Conservation (phyloP, 1,140 invertebrate genomes). For the Mamestra configurata region DNA sequence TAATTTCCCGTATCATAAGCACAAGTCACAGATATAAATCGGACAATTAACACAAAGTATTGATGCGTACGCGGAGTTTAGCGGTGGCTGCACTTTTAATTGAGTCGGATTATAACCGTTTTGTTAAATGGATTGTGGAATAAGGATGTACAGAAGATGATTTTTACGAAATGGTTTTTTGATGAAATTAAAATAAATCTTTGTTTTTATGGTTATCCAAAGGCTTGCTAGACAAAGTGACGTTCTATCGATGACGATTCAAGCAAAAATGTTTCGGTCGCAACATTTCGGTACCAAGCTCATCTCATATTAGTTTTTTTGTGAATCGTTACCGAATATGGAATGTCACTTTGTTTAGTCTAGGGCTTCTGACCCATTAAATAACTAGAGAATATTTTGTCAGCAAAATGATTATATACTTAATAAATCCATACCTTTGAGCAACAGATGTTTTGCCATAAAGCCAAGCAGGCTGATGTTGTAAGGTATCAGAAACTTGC, state of each 20-base stretch:
- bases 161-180: neutral
- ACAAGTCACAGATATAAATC: slow-evolving; percentile 41
- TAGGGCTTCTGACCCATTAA: too few species aligned
- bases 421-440: neutral
- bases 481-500: slow-evolving; percentile 8
- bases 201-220: too few species aligned
- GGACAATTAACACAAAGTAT: slow-evolving; percentile 49
- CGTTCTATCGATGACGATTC: too few species aligned
- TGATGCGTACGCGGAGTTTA: slow-evolving; percentile 36
- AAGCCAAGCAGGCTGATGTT: neutral
- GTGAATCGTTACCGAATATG: too few species aligned
- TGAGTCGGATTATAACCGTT: slow-evolving; percentile 29
- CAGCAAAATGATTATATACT: too few species aligned
- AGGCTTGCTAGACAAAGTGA: too few species aligned
- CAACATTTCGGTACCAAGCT: too few species aligned
- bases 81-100: slow-evolving; percentile 34
- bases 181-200: too few species aligned
- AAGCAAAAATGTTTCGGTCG: too few species aligned
- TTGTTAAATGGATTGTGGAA: neutral
- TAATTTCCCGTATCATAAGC: slow-evolving; percentile 44
- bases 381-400: too few species aligned
- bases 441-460: neutral
- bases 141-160: neutral
- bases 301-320: too few species aligned
- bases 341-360: too few species aligned